Conservation (phyloP, 1,140 invertebrate genomes). For the Pteromalus puparum region DNA sequence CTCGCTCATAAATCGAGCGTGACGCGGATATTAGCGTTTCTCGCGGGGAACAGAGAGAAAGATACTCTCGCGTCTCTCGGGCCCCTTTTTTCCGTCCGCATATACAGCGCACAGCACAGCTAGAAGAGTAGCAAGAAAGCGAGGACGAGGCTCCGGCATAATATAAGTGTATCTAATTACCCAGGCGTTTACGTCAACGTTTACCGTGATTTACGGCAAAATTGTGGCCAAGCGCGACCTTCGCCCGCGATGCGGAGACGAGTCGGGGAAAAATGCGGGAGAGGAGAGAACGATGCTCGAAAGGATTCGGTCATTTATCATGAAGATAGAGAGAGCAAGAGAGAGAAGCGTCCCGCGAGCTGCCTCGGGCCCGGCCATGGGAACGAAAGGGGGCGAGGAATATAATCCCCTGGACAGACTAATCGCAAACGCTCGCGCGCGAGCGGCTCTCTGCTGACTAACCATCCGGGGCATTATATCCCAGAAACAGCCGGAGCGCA, state of each 20-base stretch:
- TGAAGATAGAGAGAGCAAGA: constrained; percentile 39
- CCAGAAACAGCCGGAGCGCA: background rate
- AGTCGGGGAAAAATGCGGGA: constrained; percentile 56
- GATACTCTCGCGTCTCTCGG: background rate
- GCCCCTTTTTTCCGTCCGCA: constrained; percentile 37
- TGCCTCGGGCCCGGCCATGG: constrained; percentile 63
- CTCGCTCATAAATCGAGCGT: constrained; percentile 50
- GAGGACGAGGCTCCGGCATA: constrained; percentile 14
- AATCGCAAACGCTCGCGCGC: constrained; percentile 61
- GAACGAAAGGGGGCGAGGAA: constrained; percentile 67
- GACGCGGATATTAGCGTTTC: constrained; percentile 48
- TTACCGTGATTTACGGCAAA: constrained; percentile 74
- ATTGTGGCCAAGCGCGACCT: constrained; percentile 72
- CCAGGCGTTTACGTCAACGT: constrained; percentile 74
- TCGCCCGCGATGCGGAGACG: constrained; percentile 62
- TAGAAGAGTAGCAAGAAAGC: constrained; percentile 35
- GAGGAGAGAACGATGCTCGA: constrained; percentile 64
- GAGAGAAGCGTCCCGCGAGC: constrained; percentile 57
- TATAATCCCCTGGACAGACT: constrained; percentile 73
- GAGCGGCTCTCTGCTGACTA: background rate
- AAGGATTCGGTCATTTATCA: constrained; percentile 75
- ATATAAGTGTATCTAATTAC: constrained; percentile 74
- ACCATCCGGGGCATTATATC: constrained; percentile 35
- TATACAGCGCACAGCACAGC: constrained; percentile 18
- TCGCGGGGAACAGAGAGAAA: background rate